Evolutionary conservation across 2,113 vertebrate species (phyloP), one percentile per base, ranked within the genome.

Genomic region (Glaucomys volans): DNA sequence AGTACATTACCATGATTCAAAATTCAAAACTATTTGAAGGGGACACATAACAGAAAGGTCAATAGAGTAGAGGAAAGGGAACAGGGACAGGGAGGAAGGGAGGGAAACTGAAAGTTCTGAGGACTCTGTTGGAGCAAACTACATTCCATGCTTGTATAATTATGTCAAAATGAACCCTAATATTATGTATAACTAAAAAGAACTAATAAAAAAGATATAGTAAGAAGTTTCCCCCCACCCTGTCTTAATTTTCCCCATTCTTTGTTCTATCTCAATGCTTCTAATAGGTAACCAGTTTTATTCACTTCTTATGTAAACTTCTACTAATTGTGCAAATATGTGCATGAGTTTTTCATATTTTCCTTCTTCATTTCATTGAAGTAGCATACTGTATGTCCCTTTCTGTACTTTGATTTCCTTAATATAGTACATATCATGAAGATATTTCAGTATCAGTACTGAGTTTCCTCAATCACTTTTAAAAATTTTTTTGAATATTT

Each of bases 11-110:
- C 22, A 24, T 52, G 40, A 85, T 37, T 90, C 28, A 87, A 91
- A 92, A 81, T 85, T 93, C 42, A 40, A 86, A 91, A 71, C 16
- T 66, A 86, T 80, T 91, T 95, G 54, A 71, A 81, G 95, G 42
- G 40, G 24, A 47, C 42, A 62, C 59, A 62, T 62, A 62, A 62
- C 24, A 28, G 24, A 62, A 62, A 28, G 59, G 24, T 57, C 54
- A 57, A 24, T 26, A 62, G 59, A 57, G 54, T 22, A 57, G 54
- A 62, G 24, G 59, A 9, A 62, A 62, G 59, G 59, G 24, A 62
- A 62, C 8, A 62, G 59, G 59, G 59, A 62, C 22, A 62, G 59
- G 59, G 59, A 62, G 24, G 24, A 62, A 24, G 26, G 26, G 59
- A 28, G 59, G 24, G 18, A 28, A 62, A 62, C 2, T 24, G 24